These are phyloP conservation scores for Onychomys torridus DNA, from an alignment of 2,797 vertebrate species.

Conservation along the genomic window DNA sequence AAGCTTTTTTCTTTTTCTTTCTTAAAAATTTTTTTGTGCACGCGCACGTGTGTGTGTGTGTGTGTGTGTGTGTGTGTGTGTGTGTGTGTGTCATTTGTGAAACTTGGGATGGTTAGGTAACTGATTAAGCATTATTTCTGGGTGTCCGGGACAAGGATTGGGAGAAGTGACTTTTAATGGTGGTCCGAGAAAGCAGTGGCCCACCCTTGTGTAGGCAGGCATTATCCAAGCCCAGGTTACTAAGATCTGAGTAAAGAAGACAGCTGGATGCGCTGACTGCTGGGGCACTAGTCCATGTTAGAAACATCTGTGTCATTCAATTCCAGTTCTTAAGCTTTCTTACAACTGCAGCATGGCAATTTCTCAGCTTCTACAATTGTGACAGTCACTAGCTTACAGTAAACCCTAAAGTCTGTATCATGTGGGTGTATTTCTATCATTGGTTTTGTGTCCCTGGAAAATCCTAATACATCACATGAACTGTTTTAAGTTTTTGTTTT, in stretches of 20 bases:
- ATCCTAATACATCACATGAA: background rate
- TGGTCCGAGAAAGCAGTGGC: background rate
- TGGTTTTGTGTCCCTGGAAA: background rate
- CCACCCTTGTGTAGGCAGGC: background rate
- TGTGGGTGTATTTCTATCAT: background rate
- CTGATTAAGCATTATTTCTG: background rate
- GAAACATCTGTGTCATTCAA: background rate
- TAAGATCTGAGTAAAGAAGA: background rate
- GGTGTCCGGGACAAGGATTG: background rate
- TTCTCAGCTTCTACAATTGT: background rate
- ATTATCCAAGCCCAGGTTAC: background rate
- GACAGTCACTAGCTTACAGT: background rate
- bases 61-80: no score
- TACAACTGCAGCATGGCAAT: background rate
- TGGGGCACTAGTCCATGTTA: background rate
- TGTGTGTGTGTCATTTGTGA: no score
- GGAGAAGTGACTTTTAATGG: background rate
- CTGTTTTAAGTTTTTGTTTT: background rate
- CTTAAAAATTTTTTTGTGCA: background rate
- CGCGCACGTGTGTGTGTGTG: no score
- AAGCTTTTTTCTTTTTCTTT: background rate
- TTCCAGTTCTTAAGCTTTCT: background rate
- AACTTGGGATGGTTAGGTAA: background rate
- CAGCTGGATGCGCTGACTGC: no score
- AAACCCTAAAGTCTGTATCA: background rate